Evolutionary conservation across 2,888 invertebrate species (phyloP).

Genomic region (Malthinus flaveolus): DNA sequence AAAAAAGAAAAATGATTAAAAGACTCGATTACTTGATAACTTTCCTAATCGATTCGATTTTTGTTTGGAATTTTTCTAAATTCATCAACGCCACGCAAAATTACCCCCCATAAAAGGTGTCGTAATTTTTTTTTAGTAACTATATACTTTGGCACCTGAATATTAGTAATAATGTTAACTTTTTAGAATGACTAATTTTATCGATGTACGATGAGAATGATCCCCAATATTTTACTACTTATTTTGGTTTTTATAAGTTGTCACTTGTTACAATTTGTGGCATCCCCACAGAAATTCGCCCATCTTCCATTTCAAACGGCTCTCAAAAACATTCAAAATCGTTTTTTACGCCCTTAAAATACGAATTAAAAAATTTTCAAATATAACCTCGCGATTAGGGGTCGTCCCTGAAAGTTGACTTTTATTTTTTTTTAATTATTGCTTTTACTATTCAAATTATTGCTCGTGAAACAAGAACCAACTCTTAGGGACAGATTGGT

Average conservation of each 20-base stretch:
- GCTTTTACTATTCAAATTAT: neutral
- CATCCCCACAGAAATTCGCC: conserved; percentile 11
- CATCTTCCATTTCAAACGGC: too few relatives aligned
- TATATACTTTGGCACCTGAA: conserved; percentile 55
- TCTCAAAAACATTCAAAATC: too few relatives aligned
- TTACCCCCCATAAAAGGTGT: conserved; percentile 12
- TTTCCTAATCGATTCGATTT: conserved; percentile 1
- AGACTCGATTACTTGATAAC: neutral
- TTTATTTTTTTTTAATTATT: neutral
- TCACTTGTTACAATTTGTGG: too few relatives aligned
- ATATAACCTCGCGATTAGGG: neutral
- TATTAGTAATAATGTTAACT: conserved; percentile 48
- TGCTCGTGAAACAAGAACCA: too few relatives aligned
- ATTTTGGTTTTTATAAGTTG: conserved; percentile 5
- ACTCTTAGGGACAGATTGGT: neutral
- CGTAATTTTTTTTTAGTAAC: conserved; percentile 46
- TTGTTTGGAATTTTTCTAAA: neutral
- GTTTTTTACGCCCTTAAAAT: too few relatives aligned
- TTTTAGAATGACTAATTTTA: conserved; percentile 51
- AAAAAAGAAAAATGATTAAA: too few relatives aligned
- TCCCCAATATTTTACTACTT: conserved; percentile 43
- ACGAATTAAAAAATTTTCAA: neutral
- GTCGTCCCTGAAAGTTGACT: neutral
- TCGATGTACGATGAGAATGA: conserved; percentile 52
- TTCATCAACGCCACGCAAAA: conserved; percentile 14